Conservation (phyloP, 2,113 vertebrate species). For the Furnarius figulus region DNA sequence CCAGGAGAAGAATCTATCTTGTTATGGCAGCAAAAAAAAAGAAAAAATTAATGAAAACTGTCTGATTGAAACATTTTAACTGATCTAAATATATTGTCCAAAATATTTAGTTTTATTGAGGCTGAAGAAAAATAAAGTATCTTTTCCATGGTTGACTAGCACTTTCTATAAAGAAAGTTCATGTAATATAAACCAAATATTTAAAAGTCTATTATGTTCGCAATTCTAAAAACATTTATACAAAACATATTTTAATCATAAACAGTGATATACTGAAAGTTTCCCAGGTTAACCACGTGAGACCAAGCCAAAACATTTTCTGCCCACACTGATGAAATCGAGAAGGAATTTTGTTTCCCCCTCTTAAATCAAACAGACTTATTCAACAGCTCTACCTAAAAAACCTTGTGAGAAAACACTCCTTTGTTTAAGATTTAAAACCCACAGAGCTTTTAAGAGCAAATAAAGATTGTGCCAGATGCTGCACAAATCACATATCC, state of each 20-base stretch:
- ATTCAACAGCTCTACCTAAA: constrained; percentile 37
- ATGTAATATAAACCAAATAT: background rate
- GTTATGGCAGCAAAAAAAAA: background rate
- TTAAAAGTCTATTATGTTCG: background rate
- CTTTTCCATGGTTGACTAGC: background rate
- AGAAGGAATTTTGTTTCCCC: constrained; percentile 28
- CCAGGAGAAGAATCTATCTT: background rate
- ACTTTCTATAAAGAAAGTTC: background rate
- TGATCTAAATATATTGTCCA: background rate
- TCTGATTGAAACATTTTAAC: background rate
- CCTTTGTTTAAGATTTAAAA: constrained; percentile 45
- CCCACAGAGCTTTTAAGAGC: constrained; percentile 25
- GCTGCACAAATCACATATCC: background rate
- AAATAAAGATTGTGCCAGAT: constrained; percentile 44
- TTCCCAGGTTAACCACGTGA: background rate
- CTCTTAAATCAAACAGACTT: constrained; percentile 1
- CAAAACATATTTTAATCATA: background rate
- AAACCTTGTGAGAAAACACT: constrained; percentile 32
- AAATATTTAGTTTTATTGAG: background rate
- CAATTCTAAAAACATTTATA: background rate
- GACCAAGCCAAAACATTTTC: constrained; percentile 10
- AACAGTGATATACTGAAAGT: background rate
- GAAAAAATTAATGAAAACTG: background rate
- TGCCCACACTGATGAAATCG: background rate
- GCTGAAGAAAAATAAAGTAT: background rate